A percentile compares a stretch with the other conserved stretches of the same genome.
phyloP scores from a whole-genome alignment of 2,113 vertebrate species.

The Nannospalax galili region DNA sequence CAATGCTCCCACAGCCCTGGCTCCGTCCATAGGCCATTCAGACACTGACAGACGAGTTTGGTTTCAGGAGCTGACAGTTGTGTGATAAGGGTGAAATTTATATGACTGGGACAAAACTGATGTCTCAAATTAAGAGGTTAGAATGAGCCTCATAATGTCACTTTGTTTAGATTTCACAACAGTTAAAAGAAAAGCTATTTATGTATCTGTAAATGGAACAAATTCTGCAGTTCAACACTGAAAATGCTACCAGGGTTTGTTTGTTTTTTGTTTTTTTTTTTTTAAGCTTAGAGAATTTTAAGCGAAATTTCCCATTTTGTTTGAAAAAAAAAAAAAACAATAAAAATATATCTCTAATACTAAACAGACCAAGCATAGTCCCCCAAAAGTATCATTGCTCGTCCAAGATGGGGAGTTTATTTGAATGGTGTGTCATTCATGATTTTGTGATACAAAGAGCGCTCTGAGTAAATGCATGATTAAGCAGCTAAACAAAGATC shows the following conservation, averaged over 20 bases:
- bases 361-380: background rate
- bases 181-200: conserved; percentile 34
- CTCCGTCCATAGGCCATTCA: background rate
- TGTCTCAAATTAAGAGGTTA: conserved; percentile 2
- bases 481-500: background rate
- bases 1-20: accelerated
- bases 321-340: background rate
- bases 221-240: background rate
- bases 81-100: background rate
- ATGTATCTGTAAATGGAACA: background rate
- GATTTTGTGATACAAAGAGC: background rate
- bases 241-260: background rate
- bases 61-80: background rate
- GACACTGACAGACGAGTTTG: background rate
- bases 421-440: background rate
- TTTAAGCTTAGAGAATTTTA: background rate
- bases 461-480: background rate
- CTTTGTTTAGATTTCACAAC: background rate
- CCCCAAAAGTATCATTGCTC: too few species aligned
- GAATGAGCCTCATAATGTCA: background rate
- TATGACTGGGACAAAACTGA: background rate
- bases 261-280: too few species aligned
- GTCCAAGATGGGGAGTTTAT: background rate
- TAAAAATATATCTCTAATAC: background rate
- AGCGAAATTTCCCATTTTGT: background rate